These are phyloP conservation scores for Schizotus pectinicornis DNA, from an alignment of 2,888 invertebrate species.

Conservation along the genomic window DNA sequence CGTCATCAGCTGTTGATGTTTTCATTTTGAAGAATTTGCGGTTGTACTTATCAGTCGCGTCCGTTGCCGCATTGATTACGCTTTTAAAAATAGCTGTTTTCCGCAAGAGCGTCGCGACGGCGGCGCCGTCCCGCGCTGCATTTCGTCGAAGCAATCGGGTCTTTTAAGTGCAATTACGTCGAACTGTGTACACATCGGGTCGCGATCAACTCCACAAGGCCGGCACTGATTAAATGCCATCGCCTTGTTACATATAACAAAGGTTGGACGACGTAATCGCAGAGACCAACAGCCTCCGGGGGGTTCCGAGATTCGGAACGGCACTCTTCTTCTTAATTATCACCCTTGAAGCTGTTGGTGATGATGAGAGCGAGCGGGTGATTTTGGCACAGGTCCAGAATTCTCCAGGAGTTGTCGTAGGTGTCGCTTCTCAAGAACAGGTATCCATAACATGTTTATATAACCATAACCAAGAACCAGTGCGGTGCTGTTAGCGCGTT, in stretches of 20 bases:
- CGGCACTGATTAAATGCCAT: neutral
- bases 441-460: conserved; percentile 42
- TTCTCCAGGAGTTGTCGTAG: too few species aligned
- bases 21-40: too few species aligned
- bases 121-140: conserved; percentile 5
- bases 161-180: conserved; percentile 10
- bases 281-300: too few species aligned
- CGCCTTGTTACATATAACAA: conserved; percentile 12
- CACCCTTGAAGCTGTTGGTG: too few species aligned
- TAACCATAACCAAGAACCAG: conserved; percentile 37
- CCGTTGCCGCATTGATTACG: too few species aligned
- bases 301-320: too few species aligned
- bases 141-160: conserved; percentile 4
- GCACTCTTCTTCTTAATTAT: too few species aligned
- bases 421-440: conserved; percentile 14
- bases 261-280: too few species aligned
- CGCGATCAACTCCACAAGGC: neutral
- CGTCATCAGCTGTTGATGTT: too few species aligned
- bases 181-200: neutral
- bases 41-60: too few species aligned
- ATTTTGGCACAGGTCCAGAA: neutral
- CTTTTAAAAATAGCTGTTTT: too few species aligned
- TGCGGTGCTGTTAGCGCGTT: conserved; percentile 31
- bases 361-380: too few species aligned
- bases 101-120: conserved; percentile 8